A percentile compares a stretch with the other conserved stretches of the same genome.
Evolutionary conservation across 1,140 invertebrate species (phyloP).

Genomic region (Pteromalus puparum): DNA sequence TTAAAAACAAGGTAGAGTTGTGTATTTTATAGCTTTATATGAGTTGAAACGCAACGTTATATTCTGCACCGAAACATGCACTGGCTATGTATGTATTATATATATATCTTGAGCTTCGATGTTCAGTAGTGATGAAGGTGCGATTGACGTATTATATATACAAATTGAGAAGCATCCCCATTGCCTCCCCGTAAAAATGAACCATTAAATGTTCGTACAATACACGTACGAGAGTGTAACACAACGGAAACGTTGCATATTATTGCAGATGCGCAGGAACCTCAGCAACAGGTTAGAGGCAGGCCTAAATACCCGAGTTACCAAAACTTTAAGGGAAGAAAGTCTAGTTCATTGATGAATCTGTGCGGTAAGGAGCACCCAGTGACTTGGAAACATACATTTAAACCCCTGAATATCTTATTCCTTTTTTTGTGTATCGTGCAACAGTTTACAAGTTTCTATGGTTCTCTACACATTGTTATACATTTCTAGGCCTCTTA

Average conservation of each 20-base stretch:
- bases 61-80: constrained; percentile 70
- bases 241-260: constrained; percentile 74
- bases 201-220: constrained; percentile 45
- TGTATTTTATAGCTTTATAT: constrained; percentile 53
- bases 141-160: constrained; percentile 20
- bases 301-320: constrained; percentile 88
- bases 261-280: constrained; percentile 82
- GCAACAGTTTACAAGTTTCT: constrained; percentile 58
- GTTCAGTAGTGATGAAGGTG: constrained; percentile 62
- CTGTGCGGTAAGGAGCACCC: constrained; percentile 89
- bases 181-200: constrained; percentile 31
- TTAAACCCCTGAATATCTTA: constrained; percentile 55
- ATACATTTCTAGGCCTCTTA: constrained; percentile 39
- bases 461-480: constrained; percentile 54
- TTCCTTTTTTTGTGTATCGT: constrained; percentile 62
- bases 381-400: constrained; percentile 61
- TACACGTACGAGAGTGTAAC: constrained; percentile 67
- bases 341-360: constrained; percentile 95
- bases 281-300: constrained; percentile 84
- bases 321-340: constrained; percentile 91
- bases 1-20: constrained; percentile 18
- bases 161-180: constrained; percentile 33
- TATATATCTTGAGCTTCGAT: constrained; percentile 62
- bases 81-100: constrained; percentile 52
- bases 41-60: constrained; percentile 70